Base-by-base conservation (phyloP, 2,888 invertebrate species). In the Eilema sororculum region DNA sequence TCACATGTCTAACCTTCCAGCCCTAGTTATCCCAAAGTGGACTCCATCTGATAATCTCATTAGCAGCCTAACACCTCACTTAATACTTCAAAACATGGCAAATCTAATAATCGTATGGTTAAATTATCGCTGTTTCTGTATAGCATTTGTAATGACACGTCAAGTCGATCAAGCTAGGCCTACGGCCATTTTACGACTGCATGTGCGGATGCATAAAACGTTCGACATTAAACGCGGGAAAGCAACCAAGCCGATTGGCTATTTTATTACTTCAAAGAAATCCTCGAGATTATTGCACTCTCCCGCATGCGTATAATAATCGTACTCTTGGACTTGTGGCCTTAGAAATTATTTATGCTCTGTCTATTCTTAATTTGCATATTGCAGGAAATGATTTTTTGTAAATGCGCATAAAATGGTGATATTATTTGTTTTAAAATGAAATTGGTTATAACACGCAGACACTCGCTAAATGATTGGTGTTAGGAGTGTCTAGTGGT, bases 251-350 rank as follows among this genome's bases (percentile, higher is more conserved):
- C 81, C 79, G 81, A 87, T 85, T 83, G 78, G 81, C 78, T 78
- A 81, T 86, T 91, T 91, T 90, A 91, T 89, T 69, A 82, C 87
- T 90, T 87, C 87, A 78, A 75, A 85, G 90, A 90, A 91, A 84
- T 75, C 75, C 74, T 75, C 63, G 81, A 78, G 78, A 84, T 78
- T 84, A 84, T 80, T 82, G 78, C 79, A 75, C 72, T 83, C 73
- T 59, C 59, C 58, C 62, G 64, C 52, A 64, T 65, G 61, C 30
- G 28, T 57, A 24, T 64, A 59, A 64, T 60, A 30, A 71, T 59
- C 68, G 65, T 68, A 56, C 24, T 64, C 64, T 58, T 68, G 28
- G 22, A 46, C 52, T 65, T 57, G 33, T 24, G 13, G 0, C 64
- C 56, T 65, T 56, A 56, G 22, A 13, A 65, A 56, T 20, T 22